phyloP scores from a whole-genome alignment of 1,140 invertebrate species.

The Drosophila sproati region DNA sequence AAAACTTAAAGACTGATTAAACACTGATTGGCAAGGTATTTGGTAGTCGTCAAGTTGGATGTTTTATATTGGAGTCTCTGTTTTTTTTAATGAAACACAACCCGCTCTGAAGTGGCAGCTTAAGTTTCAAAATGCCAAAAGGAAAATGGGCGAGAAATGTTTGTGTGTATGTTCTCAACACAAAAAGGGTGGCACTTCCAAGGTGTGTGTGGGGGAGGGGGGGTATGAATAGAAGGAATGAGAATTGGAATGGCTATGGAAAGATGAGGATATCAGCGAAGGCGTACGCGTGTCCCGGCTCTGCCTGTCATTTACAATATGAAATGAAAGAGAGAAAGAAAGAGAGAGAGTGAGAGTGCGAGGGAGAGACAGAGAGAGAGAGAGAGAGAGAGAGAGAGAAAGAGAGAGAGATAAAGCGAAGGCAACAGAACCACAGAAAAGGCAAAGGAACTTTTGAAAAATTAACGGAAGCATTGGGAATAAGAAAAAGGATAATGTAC shows the following conservation, averaged over 20 bases:
- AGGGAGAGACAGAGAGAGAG: slow-evolving; percentile 33
- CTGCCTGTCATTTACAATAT: slow-evolving; percentile 10
- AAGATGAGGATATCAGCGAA: slow-evolving; percentile 8
- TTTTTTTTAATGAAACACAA: slow-evolving; percentile 78
- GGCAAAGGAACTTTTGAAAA: slow-evolving; percentile 62
- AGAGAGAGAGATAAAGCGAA: slow-evolving; percentile 42
- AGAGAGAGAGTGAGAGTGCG: slow-evolving; percentile 8
- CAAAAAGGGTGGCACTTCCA: not conserved
- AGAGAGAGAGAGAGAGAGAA: slow-evolving; percentile 37
- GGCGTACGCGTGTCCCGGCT: slow-evolving; percentile 21
- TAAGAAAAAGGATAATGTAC: slow-evolving; percentile 62
- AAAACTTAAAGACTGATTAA: no score
- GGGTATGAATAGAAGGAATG: not conserved
- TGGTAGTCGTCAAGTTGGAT: not conserved
- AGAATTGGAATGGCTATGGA: not conserved
- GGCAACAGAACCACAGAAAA: slow-evolving; percentile 54
- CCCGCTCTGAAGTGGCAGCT: slow-evolving; percentile 69
- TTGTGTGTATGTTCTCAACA: no score
- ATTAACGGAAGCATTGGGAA: slow-evolving; percentile 54
- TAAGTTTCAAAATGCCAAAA: slow-evolving; percentile 73
- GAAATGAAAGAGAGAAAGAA: not conserved
- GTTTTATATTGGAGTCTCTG: not conserved
- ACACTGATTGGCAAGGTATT: not conserved
- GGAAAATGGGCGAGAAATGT: slow-evolving; percentile 53
- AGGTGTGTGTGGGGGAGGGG: not conserved